A percentile compares a stretch with the other conserved stretches of the same genome.
phyloP scores from a whole-genome alignment of 2,113 vertebrate species.

The Nothoprocta perdicaria region DNA sequence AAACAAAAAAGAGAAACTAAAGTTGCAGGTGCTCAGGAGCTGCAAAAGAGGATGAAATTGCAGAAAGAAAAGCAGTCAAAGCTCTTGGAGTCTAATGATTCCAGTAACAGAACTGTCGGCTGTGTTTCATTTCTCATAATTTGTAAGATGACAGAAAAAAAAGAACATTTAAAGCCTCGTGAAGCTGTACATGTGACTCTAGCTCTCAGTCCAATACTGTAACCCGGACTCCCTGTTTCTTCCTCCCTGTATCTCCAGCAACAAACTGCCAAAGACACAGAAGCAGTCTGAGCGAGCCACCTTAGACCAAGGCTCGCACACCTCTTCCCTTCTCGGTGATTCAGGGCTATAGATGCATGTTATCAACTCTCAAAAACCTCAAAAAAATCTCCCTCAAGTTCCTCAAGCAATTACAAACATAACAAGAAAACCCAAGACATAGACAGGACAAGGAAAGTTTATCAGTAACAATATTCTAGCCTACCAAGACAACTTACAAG shows the following conservation, averaged over 20 bases:
- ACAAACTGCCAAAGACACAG: neutral
- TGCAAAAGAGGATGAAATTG: neutral
- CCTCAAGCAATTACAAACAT: neutral
- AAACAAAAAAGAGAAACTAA: neutral
- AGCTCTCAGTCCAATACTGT: neutral
- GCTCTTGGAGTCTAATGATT: neutral
- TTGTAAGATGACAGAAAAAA: neutral
- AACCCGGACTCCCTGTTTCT: neutral
- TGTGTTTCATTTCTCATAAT: neutral
- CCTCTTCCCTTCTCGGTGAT: neutral
- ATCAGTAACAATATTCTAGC: neutral
- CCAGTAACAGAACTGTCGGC: neutral
- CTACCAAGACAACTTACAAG: neutral
- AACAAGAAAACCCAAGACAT: neutral
- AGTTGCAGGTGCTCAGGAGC: neutral
- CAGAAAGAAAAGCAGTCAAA: slow-evolving; percentile 13
- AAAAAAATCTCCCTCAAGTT: neutral
- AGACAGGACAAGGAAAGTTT: neutral
- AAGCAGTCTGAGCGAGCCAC: neutral
- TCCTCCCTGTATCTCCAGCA: neutral
- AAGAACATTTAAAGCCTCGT: neutral
- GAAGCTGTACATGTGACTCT: neutral
- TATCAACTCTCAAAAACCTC: neutral
- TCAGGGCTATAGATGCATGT: neutral
- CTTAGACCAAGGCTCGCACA: neutral